A percentile compares a stretch with the other conserved stretches of the same genome.
phyloP scores from a whole-genome alignment of 2,797 vertebrate species.

The Pangasius sanitwongsei region DNA sequence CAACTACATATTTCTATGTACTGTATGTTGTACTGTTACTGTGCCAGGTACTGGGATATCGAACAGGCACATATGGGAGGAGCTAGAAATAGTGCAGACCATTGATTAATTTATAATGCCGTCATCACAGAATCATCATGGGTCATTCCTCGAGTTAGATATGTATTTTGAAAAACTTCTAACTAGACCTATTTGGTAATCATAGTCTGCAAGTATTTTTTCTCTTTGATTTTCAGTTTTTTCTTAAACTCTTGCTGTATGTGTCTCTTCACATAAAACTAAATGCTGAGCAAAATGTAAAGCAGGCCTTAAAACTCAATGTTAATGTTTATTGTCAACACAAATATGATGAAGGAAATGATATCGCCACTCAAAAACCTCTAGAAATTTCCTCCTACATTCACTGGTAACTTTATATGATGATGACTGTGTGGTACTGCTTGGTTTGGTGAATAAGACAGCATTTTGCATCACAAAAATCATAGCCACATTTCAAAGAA shows the following conservation, averaged over 20 bases:
- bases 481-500: conserved; percentile 5
- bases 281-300: neutral
- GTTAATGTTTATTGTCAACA: neutral
- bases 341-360: neutral
- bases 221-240: neutral
- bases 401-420: neutral
- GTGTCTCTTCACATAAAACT: neutral
- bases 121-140: neutral
- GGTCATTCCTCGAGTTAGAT: neutral
- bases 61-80: neutral
- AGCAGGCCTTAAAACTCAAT: neutral
- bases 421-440: neutral
- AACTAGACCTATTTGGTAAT: neutral
- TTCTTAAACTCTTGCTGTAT: neutral
- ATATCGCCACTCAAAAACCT: neutral
- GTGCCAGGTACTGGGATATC: neutral
- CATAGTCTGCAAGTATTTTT: neutral
- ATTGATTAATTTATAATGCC: neutral
- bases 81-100: neutral
- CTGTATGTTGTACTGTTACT: neutral
- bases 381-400: neutral
- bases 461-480: neutral
- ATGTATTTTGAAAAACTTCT: neutral
- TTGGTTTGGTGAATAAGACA: neutral
- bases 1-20: neutral